Conservation (phyloP, 2,113 vertebrate species). For the Penelope pileata region DNA sequence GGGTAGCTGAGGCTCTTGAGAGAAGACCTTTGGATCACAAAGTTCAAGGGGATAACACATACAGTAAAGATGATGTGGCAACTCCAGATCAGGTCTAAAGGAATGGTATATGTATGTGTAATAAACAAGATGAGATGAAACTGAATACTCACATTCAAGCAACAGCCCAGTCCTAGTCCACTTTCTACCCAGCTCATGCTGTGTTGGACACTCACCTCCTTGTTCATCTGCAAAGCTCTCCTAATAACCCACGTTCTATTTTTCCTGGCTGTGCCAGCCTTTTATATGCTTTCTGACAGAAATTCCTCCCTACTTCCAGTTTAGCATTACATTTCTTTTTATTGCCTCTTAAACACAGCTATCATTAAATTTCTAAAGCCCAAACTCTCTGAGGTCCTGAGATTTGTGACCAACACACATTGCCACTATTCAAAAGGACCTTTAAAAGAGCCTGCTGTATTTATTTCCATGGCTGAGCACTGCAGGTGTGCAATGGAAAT, state of each 20-base stretch:
- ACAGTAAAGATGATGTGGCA: not conserved
- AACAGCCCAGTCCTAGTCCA: not conserved
- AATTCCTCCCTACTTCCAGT: not conserved
- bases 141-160: not conserved
- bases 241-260: rapidly evolving
- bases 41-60: not conserved
- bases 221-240: not conserved
- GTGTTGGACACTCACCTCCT: not conserved
- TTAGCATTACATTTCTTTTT: not conserved
- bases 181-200: not conserved
- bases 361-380: not conserved
- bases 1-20: not conserved
- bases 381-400: not conserved
- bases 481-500: not conserved
- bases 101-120: not conserved
- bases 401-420: not conserved
- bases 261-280: not conserved
- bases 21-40: not conserved
- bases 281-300: not conserved
- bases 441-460: rapidly evolving
- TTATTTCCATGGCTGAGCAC: not conserved
- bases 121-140: not conserved
- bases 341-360: not conserved
- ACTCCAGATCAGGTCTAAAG: not conserved
- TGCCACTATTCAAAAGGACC: not conserved